phyloP scores from a whole-genome alignment of 2,113 vertebrate genomes.

The Archilochus colubris region DNA sequence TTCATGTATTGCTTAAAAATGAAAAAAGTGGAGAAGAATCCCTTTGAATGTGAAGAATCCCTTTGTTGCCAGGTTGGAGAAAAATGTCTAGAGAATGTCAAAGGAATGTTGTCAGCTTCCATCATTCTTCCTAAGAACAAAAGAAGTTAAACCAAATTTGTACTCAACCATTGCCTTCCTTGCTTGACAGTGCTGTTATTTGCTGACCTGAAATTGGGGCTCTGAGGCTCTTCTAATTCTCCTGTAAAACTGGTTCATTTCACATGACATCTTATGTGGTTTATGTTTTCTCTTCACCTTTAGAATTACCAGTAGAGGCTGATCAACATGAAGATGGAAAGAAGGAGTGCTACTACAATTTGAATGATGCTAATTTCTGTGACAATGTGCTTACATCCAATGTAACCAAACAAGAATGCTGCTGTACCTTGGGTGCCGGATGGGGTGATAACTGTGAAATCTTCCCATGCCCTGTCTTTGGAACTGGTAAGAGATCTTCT shows the following conservation, averaged over 20 bases:
- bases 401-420: slow-evolving; percentile 94
- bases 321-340: slow-evolving; percentile 80
- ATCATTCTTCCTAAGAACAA: background rate
- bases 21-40: background rate
- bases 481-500: slow-evolving; percentile 81
- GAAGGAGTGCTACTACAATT: slow-evolving; percentile 95
- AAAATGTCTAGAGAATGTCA: background rate
- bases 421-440: slow-evolving; percentile 94
- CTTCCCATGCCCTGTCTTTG: slow-evolving; percentile 90
- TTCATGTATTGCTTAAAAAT: background rate
- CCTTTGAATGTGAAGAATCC: background rate
- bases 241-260: background rate
- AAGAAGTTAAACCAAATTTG: background rate
- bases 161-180: background rate
- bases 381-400: slow-evolving; percentile 92
- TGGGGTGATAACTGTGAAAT: slow-evolving; percentile 99
- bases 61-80: background rate
- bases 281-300: background rate
- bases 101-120: slow-evolving; percentile 9
- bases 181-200: background rate
- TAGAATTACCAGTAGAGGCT: slow-evolving; percentile 53
- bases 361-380: slow-evolving; percentile 94
- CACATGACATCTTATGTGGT: background rate
- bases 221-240: background rate
- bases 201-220: background rate